phyloP scores from a whole-genome alignment of 2,888 invertebrate species.

The Volucella zonaria region DNA sequence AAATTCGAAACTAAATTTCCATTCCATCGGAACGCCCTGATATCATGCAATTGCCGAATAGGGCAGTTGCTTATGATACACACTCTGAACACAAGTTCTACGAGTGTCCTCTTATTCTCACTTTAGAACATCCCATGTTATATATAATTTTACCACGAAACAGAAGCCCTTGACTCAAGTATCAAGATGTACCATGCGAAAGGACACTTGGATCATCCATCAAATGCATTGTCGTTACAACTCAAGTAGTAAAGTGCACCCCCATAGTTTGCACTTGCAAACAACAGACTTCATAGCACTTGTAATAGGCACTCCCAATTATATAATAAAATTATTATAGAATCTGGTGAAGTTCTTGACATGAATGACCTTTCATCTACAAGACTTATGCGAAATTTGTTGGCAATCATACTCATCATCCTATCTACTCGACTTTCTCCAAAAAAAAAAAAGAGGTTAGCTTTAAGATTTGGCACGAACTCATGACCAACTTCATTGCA shows the following conservation, averaged over 20 bases:
- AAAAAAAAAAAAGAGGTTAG: slow-evolving; percentile 27
- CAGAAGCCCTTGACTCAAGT: too few relatives aligned
- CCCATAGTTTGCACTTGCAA: not conserved
- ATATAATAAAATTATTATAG: slow-evolving; percentile 47
- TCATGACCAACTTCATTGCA: slow-evolving; percentile 38
- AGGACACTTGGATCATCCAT: too few relatives aligned
- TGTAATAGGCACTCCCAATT: slow-evolving; percentile 22
- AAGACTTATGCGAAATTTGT: slow-evolving; percentile 59
- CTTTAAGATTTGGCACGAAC: slow-evolving; percentile 58
- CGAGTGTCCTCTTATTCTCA: too few relatives aligned
- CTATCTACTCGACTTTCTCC: slow-evolving; percentile 15
- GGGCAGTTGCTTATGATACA: too few relatives aligned
- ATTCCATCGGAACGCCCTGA: too few relatives aligned
- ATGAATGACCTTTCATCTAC: slow-evolving; percentile 53
- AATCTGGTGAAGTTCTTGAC: slow-evolving; percentile 39
- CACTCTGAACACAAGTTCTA: too few relatives aligned
- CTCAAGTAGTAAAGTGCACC: not conserved
- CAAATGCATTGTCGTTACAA: too few relatives aligned
- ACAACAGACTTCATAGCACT: not conserved
- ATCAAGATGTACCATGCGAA: too few relatives aligned
- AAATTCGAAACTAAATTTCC: too few relatives aligned
- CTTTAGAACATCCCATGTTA: too few relatives aligned
- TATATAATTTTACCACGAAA: too few relatives aligned
- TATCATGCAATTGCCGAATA: too few relatives aligned
- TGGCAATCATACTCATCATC: slow-evolving; percentile 54